Percentiles rank a stretch among this genome's conserved stretches.
Conservation (phyloP, 2,113 vertebrate species). For the Microtus richardsoni region DNA sequence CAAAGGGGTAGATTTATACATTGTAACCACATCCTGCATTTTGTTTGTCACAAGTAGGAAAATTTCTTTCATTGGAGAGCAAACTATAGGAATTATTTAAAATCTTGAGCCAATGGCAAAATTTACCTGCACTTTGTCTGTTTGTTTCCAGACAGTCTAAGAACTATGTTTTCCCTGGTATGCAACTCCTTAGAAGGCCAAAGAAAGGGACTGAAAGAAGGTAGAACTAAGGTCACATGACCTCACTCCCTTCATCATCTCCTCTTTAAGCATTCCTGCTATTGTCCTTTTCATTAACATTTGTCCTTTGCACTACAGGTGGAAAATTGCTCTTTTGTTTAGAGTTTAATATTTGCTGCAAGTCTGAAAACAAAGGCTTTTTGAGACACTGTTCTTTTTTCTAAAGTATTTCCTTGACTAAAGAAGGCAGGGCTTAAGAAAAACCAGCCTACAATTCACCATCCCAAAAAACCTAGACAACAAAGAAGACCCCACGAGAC, state of each 20-base stretch:
- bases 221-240: conserved; percentile 6
- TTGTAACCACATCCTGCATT: conserved; percentile 65
- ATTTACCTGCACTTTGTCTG: conserved; percentile 26
- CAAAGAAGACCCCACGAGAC: no score
- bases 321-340: conserved; percentile 51
- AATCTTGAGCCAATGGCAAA: conserved; percentile 58
- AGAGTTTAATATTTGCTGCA: conserved; percentile 53
- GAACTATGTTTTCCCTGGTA: conserved; percentile 47
- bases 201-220: neutral
- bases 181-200: conserved; percentile 47
- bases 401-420: neutral
- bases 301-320: neutral
- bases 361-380: conserved; percentile 60
- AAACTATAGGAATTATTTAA: conserved; percentile 67
- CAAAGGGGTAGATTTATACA: conserved; percentile 39
- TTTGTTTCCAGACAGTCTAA: neutral
- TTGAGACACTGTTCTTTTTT: neutral
- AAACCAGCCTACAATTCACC: no score
- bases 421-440: neutral
- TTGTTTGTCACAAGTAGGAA: conserved; percentile 55
- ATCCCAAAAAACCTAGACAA: no score
- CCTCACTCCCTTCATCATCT: neutral
- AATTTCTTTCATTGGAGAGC: conserved; percentile 65
- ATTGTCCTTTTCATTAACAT: conserved; percentile 27
- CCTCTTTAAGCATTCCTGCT: neutral